Percentiles rank a stretch among this genome's conserved stretches.
These are phyloP conservation scores for Alethe diademata DNA, from an alignment of 2,113 vertebrate species.

Conservation along the genomic window DNA sequence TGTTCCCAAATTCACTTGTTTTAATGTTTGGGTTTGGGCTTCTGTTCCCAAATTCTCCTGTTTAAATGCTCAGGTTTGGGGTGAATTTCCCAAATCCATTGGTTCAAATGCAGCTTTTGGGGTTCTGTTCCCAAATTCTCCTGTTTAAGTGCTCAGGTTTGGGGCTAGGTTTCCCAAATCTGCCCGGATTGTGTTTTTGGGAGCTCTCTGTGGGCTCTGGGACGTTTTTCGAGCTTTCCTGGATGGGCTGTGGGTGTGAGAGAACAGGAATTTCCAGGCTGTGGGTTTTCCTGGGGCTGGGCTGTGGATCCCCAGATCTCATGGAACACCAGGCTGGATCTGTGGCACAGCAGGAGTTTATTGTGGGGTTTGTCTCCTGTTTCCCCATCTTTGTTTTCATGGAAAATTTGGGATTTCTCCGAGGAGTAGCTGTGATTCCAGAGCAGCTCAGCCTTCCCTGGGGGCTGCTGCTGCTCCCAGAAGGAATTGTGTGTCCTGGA, in stretches of 20 bases:
- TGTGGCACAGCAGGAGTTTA: neutral
- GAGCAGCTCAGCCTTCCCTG: neutral
- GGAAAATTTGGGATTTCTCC: neutral
- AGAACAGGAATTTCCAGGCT: neutral
- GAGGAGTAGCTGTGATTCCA: neutral
- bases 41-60: too few relatives aligned
- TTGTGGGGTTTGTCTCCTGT: fast-evolving
- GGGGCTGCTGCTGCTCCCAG: neutral
- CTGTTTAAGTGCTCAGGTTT: neutral
- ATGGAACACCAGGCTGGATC: fast-evolving
- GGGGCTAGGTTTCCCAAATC: too few relatives aligned
- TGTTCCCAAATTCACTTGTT: too few relatives aligned
- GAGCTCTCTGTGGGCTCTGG: too few relatives aligned
- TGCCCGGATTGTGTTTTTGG: fast-evolving
- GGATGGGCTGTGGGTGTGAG: neutral
- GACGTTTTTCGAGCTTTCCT: neutral
- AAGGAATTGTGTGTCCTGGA: neutral
- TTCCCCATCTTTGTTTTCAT: fast-evolving
- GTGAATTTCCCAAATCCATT: too few relatives aligned
- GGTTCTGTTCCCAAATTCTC: too few relatives aligned
- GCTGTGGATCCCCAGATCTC: fast-evolving
- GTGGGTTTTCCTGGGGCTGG: neutral
- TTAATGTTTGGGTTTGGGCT: too few relatives aligned
- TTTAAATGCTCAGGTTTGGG: too few relatives aligned
- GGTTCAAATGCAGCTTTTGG: too few relatives aligned